Conservation (phyloP, 2,113 vertebrate species). For the rat (Rattus norvegicus) region DNA sequence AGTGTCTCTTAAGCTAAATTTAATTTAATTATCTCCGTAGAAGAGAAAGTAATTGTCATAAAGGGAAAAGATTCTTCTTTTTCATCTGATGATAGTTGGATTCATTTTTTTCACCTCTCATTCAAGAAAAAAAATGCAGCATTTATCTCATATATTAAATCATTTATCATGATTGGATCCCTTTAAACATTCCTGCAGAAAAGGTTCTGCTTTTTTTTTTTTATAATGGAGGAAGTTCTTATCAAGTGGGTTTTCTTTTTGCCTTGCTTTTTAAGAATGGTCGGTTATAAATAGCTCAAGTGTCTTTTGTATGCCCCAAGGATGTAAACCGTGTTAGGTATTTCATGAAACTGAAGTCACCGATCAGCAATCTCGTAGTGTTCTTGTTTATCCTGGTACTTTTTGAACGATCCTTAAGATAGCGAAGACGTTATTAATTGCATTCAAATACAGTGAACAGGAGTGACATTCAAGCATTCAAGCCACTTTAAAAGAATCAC, state of each 20-base stretch:
- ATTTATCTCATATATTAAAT: constrained; percentile 84
- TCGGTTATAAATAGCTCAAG: constrained; percentile 83
- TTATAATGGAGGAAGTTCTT: constrained; percentile 81
- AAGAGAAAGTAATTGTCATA: constrained; percentile 82
- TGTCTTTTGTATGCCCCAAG: constrained; percentile 76
- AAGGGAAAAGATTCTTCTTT: constrained; percentile 82
- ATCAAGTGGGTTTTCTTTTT: constrained; percentile 73
- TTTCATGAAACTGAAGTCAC: constrained; percentile 72
- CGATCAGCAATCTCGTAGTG: constrained; percentile 71
- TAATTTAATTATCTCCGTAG: constrained; percentile 84
- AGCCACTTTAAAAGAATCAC: constrained; percentile 52
- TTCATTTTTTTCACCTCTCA: constrained; percentile 80
- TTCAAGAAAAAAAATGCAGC: constrained; percentile 81
- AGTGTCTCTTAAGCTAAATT: constrained; percentile 79
- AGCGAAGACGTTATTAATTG: constrained; percentile 64
- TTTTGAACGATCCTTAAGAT: constrained; percentile 70
- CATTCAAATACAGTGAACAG: constrained; percentile 14
- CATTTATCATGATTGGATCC: constrained; percentile 81
- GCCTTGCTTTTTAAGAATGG: constrained; percentile 80
- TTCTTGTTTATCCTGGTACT: constrained; percentile 63
- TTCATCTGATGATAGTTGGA: constrained; percentile 76
- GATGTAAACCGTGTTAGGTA: constrained; percentile 77
- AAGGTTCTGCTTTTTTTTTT: constrained; percentile 75
- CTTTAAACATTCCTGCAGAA: constrained; percentile 81
- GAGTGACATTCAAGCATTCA: constrained; percentile 48